Base-by-base conservation (phyloP, 2,888 invertebrate genomes). In the Tethea ocularis region DNA sequence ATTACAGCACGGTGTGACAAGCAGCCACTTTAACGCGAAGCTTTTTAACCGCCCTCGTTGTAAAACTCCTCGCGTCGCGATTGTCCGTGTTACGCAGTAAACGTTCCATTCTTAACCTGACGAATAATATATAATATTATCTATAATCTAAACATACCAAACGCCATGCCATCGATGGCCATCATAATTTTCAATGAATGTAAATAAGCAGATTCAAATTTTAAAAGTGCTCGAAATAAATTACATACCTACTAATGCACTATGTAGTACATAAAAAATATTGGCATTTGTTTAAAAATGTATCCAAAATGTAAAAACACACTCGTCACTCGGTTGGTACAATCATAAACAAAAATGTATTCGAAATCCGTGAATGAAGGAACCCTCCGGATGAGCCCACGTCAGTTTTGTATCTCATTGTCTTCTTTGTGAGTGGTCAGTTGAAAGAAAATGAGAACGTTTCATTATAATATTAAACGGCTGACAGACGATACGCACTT, bases 21-120 rank as follows among this genome's bases (percentile, higher is more conserved):
- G 24, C 67, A 51, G 61, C 73, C 82, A 71, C 73, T 77, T 85
- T 89, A 86, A 86, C 84, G 75, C 84, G 82, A 83, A 83, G 83
- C 90, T 88, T 88, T 87, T 89, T 89, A 89, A 87, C 86, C 89
- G 86, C 88, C 87, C 86, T 84, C 76, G 88, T 84, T 87, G 89
- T 91, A 91, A 93, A 93, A 87, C 80, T 82, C 77, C 75, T 77
- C 82, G 82, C 85, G 80, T 84, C 80, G 82, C 86, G 82, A 89
- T 89, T 89, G 90, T 91, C 91, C 90, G 91, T 84, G 89, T 91
- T 91, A 92, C 91, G 90, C 91, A 84, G 88, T 91, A 90, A 91
- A 85, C 78, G 78, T 75, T 71, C 83, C 84, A 82, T 91, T 87
- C 88, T 87, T 83, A 73, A 78, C 66, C 80, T 73, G 79, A 78